These are phyloP conservation scores for Beroe forskalii DNA, from an alignment of 37 sponge, comb jelly and placozoan species.

Conservation along the genomic window DNA sequence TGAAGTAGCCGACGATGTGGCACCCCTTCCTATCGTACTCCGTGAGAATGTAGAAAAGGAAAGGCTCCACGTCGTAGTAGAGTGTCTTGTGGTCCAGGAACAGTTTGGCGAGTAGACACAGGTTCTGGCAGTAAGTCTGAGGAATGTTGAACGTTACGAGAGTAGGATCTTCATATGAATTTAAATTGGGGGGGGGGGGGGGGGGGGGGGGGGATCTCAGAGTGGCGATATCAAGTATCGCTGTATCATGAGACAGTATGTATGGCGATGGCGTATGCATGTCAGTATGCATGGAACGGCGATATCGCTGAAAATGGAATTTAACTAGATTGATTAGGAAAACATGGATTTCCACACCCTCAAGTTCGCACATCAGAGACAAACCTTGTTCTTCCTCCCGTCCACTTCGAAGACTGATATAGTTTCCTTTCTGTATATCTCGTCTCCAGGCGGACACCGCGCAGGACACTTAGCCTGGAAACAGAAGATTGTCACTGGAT, in stretches of 20 bases:
- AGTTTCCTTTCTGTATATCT: constrained; percentile 81
- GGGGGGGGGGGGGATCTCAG: not conserved
- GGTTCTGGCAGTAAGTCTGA: constrained; percentile 88
- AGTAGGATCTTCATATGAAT: too few species aligned
- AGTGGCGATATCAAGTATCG: not conserved
- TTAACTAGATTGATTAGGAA: not conserved
- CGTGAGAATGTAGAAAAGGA: constrained; percentile 90
- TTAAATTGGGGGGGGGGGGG: not conserved
- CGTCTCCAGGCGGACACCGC: constrained; percentile 89
- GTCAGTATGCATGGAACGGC: too few species aligned
- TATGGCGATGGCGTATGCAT: too few species aligned
- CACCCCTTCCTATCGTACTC: constrained; percentile 74
- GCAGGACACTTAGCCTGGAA: constrained; percentile 73
- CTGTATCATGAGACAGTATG: too few species aligned
- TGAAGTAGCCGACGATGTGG: constrained; percentile 93
- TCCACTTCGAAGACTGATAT: constrained; percentile 96
- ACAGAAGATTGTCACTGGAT: too few species aligned
- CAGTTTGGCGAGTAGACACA: constrained; percentile 94
- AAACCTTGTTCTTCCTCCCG: constrained; percentile 87
- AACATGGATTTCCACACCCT: not conserved
- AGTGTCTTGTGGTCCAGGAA: constrained; percentile 98
- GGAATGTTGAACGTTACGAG: too few species aligned
- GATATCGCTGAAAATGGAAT: too few species aligned
- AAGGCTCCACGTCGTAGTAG: constrained; percentile 93
- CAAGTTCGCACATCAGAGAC: not conserved